These are phyloP conservation scores for Rhinogobius similis DNA, from an alignment of 2,113 vertebrate species.

Conservation along the genomic window DNA sequence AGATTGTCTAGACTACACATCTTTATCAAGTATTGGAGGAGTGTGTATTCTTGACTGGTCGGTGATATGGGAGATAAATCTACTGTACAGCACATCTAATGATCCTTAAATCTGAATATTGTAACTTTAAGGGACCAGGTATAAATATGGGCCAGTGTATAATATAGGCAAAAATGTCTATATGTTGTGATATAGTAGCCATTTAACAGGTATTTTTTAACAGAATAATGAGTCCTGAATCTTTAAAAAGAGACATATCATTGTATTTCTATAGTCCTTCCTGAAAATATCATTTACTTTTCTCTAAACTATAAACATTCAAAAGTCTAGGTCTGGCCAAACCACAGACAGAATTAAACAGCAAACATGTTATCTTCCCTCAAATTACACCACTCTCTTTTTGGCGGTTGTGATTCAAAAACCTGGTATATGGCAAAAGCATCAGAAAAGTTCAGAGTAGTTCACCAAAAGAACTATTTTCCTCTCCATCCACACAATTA, in stretches of 20 bases:
- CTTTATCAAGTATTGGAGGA: too few species aligned
- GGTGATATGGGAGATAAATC: too few species aligned
- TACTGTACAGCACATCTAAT: too few species aligned
- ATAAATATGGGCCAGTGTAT: not conserved
- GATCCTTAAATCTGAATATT: too few species aligned
- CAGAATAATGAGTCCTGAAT: not conserved
- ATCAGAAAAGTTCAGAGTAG: not conserved
- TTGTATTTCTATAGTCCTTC: conserved; percentile 11
- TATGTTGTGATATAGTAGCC: conserved; percentile 1
- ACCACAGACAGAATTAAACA: conserved; percentile 57
- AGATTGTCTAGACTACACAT: too few species aligned
- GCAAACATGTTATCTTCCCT: conserved; percentile 58
- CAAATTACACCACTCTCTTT: conserved; percentile 28
- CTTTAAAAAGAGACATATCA: conserved; percentile 9
- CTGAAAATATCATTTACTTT: conserved; percentile 51
- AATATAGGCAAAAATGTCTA: not conserved
- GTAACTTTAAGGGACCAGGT: too few species aligned
- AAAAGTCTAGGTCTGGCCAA: conserved; percentile 50
- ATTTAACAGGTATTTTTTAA: not conserved
- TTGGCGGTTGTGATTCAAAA: conserved; percentile 6
- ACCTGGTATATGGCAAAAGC: conserved; percentile 17
- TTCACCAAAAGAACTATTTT: not conserved
- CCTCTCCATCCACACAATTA: not conserved
- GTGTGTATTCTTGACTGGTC: too few species aligned
- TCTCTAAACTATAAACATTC: conserved; percentile 39